These are phyloP conservation scores for Trachelipus rathkii DNA, from an alignment of 1,140 invertebrate species.

Conservation along the genomic window DNA sequence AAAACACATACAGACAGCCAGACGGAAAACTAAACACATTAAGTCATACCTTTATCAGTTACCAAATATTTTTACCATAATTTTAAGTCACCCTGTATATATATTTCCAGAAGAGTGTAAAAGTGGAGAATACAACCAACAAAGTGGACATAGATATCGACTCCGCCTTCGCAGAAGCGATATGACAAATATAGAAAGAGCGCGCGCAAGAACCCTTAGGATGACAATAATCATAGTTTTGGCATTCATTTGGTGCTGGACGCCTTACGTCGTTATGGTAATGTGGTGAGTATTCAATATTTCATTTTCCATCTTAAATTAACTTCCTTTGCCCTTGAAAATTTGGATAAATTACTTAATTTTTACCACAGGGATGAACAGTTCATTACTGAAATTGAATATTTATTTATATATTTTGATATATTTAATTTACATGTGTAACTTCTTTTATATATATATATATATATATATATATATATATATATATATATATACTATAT, in stretches of 20 bases:
- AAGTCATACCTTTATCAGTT: no score
- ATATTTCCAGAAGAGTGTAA: slow-evolving; percentile 30
- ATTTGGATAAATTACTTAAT: background rate
- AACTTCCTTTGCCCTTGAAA: no score
- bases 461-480: slow-evolving; percentile 11
- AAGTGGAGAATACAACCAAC: background rate
- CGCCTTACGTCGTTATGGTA: slow-evolving; percentile 70
- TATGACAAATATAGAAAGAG: slow-evolving; percentile 60
- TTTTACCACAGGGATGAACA: background rate
- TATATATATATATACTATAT: slow-evolving; percentile 13
- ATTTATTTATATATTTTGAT: no score
- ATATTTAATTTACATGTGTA: no score
- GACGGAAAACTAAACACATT: no score
- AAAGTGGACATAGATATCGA: slow-evolving; percentile 11
- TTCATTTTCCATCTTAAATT: background rate
- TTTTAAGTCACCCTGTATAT: no score
- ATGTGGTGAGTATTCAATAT: slow-evolving; percentile 58
- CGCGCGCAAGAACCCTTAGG: slow-evolving; percentile 65
- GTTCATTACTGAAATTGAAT: background rate
- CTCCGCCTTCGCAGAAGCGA: slow-evolving; percentile 50
- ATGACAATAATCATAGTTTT: slow-evolving; percentile 78
- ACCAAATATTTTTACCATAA: no score
- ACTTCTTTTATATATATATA: background rate
- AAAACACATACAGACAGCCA: no score
- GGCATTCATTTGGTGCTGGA: slow-evolving; percentile 75